Percentiles rank a stretch among this genome's conserved stretches.
phyloP scores from a whole-genome alignment of 92 coral and sea anemone species.

The Zoanthus sociatus region DNA sequence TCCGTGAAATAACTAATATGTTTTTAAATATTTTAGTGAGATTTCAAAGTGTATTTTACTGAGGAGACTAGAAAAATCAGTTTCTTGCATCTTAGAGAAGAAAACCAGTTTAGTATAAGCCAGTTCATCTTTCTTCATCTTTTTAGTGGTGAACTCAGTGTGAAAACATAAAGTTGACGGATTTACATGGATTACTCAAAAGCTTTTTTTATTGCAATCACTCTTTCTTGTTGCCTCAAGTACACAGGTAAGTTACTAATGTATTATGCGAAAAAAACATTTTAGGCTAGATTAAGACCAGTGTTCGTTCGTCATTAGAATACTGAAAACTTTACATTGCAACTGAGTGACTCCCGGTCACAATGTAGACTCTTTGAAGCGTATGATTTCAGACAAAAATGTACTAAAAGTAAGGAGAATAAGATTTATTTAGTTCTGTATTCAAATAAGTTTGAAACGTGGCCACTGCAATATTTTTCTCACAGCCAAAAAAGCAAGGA shows the following conservation, averaged over 20 bases:
- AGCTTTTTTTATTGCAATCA: not conserved
- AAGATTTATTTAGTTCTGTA: not conserved
- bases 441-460: not conserved
- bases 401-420: not conserved
- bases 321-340: not conserved
- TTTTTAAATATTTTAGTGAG: not conserved
- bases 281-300: no score
- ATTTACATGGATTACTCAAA: constrained; percentile 1
- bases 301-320: not conserved
- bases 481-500: not conserved
- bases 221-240: not conserved
- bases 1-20: not conserved
- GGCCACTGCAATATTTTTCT: not conserved
- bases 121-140: not conserved
- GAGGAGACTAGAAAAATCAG: no score
- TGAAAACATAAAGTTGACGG: not conserved
- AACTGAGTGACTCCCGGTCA: not conserved
- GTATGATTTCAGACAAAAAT: constrained; percentile 8
- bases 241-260: constrained; percentile 13
- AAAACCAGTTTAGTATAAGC: no score
- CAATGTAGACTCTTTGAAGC: not conserved
- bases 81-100: no score
- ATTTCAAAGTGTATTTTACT: not conserved
- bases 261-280: no score
- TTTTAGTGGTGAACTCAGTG: not conserved